phyloP scores from a whole-genome alignment of 2,888 invertebrate genomes.

The Dione juno region DNA sequence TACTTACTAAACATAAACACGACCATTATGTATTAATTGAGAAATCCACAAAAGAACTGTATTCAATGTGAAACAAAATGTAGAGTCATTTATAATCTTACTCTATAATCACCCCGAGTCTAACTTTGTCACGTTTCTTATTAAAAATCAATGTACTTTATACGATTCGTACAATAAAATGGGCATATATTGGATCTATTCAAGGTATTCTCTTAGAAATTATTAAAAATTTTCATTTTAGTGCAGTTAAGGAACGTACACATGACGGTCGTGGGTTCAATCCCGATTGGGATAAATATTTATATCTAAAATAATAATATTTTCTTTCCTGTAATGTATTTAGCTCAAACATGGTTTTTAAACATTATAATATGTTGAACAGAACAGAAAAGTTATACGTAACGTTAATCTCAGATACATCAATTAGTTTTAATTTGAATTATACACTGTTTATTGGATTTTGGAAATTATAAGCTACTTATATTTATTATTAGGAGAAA shows the following conservation, averaged over 20 bases:
- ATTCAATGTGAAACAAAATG: background rate
- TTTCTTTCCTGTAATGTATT: no score
- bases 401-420: no score
- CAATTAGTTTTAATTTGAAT: no score
- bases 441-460: no score
- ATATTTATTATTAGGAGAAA: no score
- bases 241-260: background rate
- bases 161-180: background rate
- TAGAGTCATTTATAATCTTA: background rate
- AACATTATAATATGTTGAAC: no score
- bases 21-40: background rate
- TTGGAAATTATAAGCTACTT: no score
- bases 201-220: background rate
- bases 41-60: background rate
- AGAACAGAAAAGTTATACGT: no score
- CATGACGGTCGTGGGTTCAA: no score
- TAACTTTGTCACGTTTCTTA: slow-evolving; percentile 21
- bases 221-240: background rate
- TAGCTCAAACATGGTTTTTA: no score
- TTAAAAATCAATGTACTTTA: slow-evolving; percentile 8
- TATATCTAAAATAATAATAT: no score
- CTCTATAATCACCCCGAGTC: slow-evolving; percentile 2
- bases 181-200: slow-evolving; percentile 5
- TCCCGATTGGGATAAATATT: no score
- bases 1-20: background rate